Evolutionary conservation across 2,797 vertebrate species (phyloP), one percentile per base, ranked within the genome.

Genomic region (Microcaecilia unicolor): DNA sequence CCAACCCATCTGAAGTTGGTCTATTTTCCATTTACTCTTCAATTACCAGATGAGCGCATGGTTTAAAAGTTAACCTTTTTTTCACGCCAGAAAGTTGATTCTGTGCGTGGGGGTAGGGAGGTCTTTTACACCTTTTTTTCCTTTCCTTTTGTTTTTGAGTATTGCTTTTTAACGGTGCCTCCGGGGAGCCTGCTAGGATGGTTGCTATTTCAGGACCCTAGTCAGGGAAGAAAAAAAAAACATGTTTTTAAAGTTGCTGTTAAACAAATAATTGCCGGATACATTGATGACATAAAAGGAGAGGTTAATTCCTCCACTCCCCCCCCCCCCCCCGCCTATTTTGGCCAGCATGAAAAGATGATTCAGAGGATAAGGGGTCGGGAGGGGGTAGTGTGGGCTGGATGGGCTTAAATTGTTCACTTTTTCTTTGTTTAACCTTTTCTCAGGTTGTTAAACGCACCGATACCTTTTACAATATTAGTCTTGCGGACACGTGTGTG

Each of bases 231-330:
- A 15, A 23, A 20, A 26, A 34, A 19, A 10, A 10, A 19, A 18
- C 22, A 13, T 32, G 24, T 20, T 30, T 43, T 19, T 12, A 12
- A 51, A 58, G 44, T 41, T 27, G 10, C 19, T 34, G 33, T 31
- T 25, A 18, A 8, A 14, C 13, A 51, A 57, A 31, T 26, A 9
- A 28, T 31, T 31, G 10, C 18, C 19, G 30, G 55, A 33, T 46
- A 43, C 23, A 5, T 7, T 2, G 22, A 4, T 51, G 40, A 30
- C 28, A 20, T 15, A 48, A 28, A 25, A 19, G 51, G 37, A 35
- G 11, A 17, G 18, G 33, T 42, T 51, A 46, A 56, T 62, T 66
- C 60, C 48, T 48, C 57, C 58, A 32, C 36, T 50, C 45, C 43
- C 41, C 22, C 7, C 8, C 28, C 22, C 48, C 41, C 29, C 15